Base-by-base conservation (phyloP, 2,888 invertebrate genomes). In the Drosophila helvetica region DNA sequence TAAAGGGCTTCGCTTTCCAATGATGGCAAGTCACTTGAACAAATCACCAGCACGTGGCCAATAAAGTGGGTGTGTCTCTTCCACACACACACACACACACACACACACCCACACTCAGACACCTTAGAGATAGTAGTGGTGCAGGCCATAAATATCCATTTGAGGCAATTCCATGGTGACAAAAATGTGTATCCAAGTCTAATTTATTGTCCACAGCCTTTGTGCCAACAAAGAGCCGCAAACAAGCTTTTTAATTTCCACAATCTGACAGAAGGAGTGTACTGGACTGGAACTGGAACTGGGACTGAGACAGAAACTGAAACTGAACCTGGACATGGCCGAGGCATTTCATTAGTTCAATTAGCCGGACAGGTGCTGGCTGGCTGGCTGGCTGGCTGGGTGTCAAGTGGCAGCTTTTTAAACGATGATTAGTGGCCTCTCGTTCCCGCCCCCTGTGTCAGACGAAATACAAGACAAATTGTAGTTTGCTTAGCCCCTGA, bases 311-410 rank as follows among this genome's bases (percentile, higher is more conserved):
- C 22, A 42, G 47, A 22, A 43, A 15, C 54, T 33, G 59, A 60
- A 15, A 46, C 56, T 72, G 60, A 52, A 52, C 65, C 54, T 53
- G 57, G 66, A 52, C 67, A 58, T 53, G 57, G 66, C 38, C 64
- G 77, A 77, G 76, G 72, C 87, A 74, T 85, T 85, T 85, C 87
- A 85, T 88, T 88, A 86, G 85, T 86, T 85, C 89, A 85, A 85
- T 85, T 85, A 85, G 87, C 75, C 65, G 67, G 63, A 72, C 47
- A 54, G 65, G 54, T 65, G 54, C 64, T 67, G 53, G 46, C 56
- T 63, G 60, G 55, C 56, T 63, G 60, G 57, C 56, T 63, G 60
- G 57, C 61, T 67, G 53, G 46, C 56, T 63, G 60, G 57, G 54
- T 67, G 69, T 70, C 75, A 61, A 76, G 72, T 73, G 78, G 59